These are phyloP conservation scores for Sturmia bella DNA, from an alignment of 2,888 invertebrate genomes.

Conservation along the genomic window DNA sequence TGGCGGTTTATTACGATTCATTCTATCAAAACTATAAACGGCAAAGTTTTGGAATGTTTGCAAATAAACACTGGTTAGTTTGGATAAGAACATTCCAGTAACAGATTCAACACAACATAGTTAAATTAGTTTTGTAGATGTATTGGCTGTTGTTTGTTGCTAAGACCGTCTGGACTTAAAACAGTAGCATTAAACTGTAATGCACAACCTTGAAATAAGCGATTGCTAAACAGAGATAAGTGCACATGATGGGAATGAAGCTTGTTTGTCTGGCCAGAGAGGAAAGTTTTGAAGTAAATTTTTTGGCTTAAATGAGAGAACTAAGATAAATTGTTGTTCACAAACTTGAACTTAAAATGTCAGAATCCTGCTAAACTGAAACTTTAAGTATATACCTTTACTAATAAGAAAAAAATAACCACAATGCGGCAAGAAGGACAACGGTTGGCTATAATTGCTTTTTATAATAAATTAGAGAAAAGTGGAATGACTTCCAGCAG, in stretches of 20 bases:
- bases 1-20: conserved; percentile 29
- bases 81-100: conserved; percentile 45
- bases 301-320: not conserved
- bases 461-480: too few species aligned
- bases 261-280: conserved; percentile 1
- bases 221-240: not conserved
- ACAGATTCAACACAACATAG: conserved; percentile 12
- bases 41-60: conserved; percentile 55
- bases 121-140: conserved; percentile 45
- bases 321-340: not conserved
- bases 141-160: conserved; percentile 6
- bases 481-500: not conserved
- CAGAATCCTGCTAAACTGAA: too few species aligned
- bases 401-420: too few species aligned
- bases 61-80: conserved; percentile 65
- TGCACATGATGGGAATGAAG: conserved; percentile 1
- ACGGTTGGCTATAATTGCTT: too few species aligned
- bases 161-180: conserved; percentile 57
- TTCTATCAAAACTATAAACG: conserved; percentile 49
- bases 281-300: conserved; percentile 11
- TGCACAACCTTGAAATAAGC: conserved; percentile 54
- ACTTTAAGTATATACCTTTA: too few species aligned
- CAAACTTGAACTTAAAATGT: not conserved
- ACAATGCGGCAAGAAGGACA: too few species aligned
- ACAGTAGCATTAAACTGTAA: conserved; percentile 56